Conservation (phyloP, 2,113 vertebrate species). For the Atrichornis clamosus region DNA sequence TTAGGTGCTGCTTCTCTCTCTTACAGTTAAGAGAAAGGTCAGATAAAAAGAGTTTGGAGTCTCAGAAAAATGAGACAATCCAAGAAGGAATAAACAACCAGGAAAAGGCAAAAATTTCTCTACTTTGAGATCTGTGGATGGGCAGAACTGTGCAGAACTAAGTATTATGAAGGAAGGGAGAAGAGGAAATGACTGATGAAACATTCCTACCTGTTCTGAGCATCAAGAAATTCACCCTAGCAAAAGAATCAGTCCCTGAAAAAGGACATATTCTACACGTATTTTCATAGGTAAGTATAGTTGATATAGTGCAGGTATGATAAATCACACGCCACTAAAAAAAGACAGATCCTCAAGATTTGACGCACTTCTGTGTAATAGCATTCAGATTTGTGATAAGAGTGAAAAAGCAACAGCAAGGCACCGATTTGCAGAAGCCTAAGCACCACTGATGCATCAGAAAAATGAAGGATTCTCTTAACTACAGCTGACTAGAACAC, state of each 20-base stretch:
- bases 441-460: neutral
- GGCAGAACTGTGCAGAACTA: neutral
- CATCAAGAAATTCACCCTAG: neutral
- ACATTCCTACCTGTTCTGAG: neutral
- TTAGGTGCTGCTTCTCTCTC: slow-evolving; percentile 50
- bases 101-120: neutral
- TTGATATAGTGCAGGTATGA: neutral
- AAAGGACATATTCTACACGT: neutral
- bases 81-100: neutral
- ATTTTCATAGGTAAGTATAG: neutral
- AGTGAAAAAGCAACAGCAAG: neutral
- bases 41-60: neutral
- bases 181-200: neutral
- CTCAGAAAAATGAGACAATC: neutral
- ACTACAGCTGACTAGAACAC: neutral
- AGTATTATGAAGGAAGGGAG: neutral
- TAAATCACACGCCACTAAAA: neutral
- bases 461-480: neutral
- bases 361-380: neutral
- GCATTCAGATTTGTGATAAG: neutral
- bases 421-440: neutral
- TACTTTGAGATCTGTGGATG: neutral
- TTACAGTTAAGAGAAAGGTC: slow-evolving; percentile 1
- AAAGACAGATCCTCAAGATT: neutral
- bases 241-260: neutral